phyloP scores from a whole-genome alignment of 2,888 invertebrate species.

The Frankliniella intonsa region DNA sequence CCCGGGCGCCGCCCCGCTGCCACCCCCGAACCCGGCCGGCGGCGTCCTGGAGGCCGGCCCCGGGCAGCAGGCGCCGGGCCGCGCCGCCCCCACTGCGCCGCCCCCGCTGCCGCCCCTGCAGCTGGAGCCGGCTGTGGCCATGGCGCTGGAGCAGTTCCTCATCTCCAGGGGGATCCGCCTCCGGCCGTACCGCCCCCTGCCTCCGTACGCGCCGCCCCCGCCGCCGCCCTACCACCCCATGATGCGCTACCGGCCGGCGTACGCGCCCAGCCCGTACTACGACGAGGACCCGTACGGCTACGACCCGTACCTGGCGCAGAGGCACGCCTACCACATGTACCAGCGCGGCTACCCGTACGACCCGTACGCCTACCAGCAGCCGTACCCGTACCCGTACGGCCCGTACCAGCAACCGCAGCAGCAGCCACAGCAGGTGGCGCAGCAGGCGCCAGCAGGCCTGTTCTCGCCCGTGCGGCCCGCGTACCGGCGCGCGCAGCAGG shows the following conservation, averaged over 20 bases:
- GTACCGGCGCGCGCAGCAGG: not conserved
- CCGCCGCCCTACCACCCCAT: not conserved
- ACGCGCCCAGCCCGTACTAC: not conserved
- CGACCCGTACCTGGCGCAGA: not conserved
- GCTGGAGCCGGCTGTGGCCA: constrained; percentile 16
- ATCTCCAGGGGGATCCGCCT: constrained; percentile 11
- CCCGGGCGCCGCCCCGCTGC: not conserved
- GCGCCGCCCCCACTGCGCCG: not conserved
- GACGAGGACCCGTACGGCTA: constrained; percentile 6
- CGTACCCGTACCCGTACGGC: not conserved
- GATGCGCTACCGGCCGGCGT: not conserved
- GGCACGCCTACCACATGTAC: not conserved
- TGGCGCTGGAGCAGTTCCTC: constrained; percentile 21
- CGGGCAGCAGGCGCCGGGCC: not conserved
- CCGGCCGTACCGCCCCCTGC: not conserved
- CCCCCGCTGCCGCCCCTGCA: constrained; percentile 10
- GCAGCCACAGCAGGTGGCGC: not conserved
- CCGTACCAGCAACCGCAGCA: not conserved
- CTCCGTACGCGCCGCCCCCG: not conserved
- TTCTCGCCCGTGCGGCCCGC: not conserved
- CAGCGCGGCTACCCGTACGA: constrained; percentile 11
- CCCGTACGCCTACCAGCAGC: not conserved
- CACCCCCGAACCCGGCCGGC: not conserved
- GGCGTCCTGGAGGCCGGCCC: not conserved
- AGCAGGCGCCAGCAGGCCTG: not conserved